A percentile compares a stretch with the other conserved stretches of the same genome.
Evolutionary conservation across 2,797 vertebrate species (phyloP).

Genomic region (Alosa sapidissima): DNA sequence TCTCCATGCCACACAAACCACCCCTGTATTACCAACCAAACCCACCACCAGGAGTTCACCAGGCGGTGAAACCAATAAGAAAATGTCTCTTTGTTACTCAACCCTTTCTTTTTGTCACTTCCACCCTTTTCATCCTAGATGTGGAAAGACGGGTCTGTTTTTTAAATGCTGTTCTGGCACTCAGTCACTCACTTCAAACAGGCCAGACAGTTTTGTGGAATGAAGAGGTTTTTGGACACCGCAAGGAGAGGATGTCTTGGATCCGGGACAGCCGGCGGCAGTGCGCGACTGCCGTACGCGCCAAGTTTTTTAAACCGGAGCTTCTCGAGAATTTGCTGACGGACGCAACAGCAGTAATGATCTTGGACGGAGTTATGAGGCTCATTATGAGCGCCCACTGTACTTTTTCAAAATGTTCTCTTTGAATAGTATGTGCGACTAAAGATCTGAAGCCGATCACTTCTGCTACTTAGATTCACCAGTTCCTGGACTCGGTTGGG

Average conservation of each 20-base stretch:
- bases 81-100: not conserved
- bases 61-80: conserved; percentile 34
- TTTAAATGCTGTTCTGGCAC: not conserved
- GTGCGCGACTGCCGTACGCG: not conserved
- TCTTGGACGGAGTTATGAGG: conserved; percentile 49
- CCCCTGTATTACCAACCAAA: not conserved
- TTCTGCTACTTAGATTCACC: not conserved
- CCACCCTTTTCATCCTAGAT: not conserved
- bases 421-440: not conserved
- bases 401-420: conserved; percentile 26
- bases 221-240: conserved; percentile 8
- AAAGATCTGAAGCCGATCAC: not conserved
- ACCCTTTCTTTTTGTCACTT: not conserved
- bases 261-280: conserved; percentile 40
- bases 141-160: conserved; percentile 17
- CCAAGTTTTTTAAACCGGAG: conserved; percentile 41
- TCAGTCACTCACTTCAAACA: conserved; percentile 24
- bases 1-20: not conserved
- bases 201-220: conserved; percentile 29
- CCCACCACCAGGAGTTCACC: conserved; percentile 37
- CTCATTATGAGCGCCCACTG: conserved; percentile 54
- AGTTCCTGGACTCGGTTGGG: not conserved
- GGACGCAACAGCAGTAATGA: conserved; percentile 42
- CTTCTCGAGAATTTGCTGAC: conserved; percentile 53
- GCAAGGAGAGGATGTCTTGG: conserved; percentile 32